Evolutionary conservation across 1,140 invertebrate species (phyloP).

Genomic region (Heliconius eleuchia): DNA sequence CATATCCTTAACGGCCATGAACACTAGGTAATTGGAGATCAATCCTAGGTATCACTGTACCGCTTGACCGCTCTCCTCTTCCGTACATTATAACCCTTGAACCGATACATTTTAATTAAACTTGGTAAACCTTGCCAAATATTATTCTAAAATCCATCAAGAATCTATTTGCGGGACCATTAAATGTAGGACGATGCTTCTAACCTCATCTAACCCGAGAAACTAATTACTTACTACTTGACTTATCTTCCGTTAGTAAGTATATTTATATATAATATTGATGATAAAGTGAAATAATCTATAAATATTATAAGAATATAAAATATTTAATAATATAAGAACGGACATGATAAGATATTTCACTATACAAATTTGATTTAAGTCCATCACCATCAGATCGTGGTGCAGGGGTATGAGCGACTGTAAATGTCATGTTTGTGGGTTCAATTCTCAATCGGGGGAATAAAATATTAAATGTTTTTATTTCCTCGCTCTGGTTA

Average conservation of each 20-base stretch:
- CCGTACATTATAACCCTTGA: slow-evolving; percentile 11
- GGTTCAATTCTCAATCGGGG: no score
- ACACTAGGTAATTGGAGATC: slow-evolving; percentile 31
- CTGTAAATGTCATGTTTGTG: no score
- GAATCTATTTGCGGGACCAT: slow-evolving; percentile 22
- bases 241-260: background rate
- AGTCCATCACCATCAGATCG: no score
- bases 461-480: no score
- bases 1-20: slow-evolving; percentile 22
- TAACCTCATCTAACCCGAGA: background rate
- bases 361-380: no score
- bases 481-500: no score
- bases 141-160: slow-evolving; percentile 17
- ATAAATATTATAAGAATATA: no score
- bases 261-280: background rate
- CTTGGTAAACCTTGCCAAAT: slow-evolving; percentile 24
- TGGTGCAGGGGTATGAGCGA: no score
- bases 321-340: no score
- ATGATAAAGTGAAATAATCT: no score
- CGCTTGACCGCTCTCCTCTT: slow-evolving; percentile 26
- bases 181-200: slow-evolving; percentile 3
- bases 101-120: slow-evolving; percentile 22
- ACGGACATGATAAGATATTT: no score
- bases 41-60: slow-evolving; percentile 22
- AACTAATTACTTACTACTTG: background rate